Conservation (phyloP, 2,888 invertebrate species). For the Hymenopus coronatus region DNA sequence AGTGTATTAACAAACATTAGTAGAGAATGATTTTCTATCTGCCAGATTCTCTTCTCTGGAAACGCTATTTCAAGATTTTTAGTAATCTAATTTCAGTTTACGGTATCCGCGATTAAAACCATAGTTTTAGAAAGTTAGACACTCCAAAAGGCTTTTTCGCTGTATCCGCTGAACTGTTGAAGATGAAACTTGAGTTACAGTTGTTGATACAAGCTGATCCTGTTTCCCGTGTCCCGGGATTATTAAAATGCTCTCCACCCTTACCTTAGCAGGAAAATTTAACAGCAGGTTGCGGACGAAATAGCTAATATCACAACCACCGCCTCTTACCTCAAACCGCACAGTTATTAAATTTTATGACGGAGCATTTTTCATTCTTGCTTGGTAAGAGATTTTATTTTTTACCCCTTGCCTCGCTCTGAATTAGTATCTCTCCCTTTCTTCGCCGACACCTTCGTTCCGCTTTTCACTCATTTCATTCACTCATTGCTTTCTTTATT, state of each 20-base stretch:
- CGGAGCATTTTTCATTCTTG: not conserved
- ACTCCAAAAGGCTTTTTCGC: not conserved
- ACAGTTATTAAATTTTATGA: not conserved
- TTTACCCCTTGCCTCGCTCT: not conserved
- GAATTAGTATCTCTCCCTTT: not conserved
- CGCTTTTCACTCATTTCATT: not conserved
- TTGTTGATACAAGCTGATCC: not conserved
- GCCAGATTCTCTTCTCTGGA: too few relatives aligned
- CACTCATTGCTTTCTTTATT: not conserved
- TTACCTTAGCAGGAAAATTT: not conserved
- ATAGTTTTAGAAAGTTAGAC: not conserved
- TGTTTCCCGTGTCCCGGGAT: not conserved
- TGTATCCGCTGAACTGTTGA: not conserved
- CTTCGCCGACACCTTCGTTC: not conserved
- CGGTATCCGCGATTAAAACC: too few relatives aligned
- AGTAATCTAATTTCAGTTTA: too few relatives aligned
- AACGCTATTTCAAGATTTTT: too few relatives aligned
- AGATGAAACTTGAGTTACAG: not conserved
- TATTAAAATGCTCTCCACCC: not conserved
- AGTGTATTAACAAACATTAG: too few relatives aligned
- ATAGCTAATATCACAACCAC: not conserved
- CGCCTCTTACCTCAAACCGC: not conserved
- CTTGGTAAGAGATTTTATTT: not conserved
- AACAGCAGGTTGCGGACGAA: not conserved
- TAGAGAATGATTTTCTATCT: too few relatives aligned